Conservation (phyloP, 1,140 invertebrate species). For the Rhyzopertha dominica region DNA sequence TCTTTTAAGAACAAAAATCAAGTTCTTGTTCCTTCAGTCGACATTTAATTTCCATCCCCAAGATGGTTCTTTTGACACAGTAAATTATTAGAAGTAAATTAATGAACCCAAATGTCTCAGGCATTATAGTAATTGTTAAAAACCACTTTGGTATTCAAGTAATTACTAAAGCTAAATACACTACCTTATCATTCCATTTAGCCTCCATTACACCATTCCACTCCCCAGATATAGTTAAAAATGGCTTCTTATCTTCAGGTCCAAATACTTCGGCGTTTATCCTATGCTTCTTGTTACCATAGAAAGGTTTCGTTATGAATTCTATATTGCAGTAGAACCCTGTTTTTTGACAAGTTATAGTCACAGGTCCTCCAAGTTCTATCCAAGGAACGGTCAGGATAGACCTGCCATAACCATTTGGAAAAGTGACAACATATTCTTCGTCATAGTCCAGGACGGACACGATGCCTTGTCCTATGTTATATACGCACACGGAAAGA, state of each 20-base stretch:
- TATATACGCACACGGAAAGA: slow-evolving; percentile 87
- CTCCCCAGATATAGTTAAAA: slow-evolving; percentile 82
- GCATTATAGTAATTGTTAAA: too few relatives aligned
- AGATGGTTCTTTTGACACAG: too few relatives aligned
- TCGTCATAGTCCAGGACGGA: slow-evolving; percentile 78
- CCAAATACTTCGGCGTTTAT: slow-evolving; percentile 78
- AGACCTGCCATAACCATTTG: slow-evolving; percentile 93
- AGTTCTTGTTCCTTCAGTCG: too few relatives aligned
- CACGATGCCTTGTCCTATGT: slow-evolving; percentile 78
- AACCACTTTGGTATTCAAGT: too few relatives aligned
- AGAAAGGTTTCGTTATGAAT: slow-evolving; percentile 96
- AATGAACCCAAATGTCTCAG: too few relatives aligned
- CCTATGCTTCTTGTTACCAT: slow-evolving; percentile 90
- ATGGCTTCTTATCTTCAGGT: slow-evolving; percentile 81
- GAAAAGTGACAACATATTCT: slow-evolving; percentile 91
- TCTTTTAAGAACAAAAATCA: too few relatives aligned
- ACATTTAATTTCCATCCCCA: too few relatives aligned
- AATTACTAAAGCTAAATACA: slow-evolving; percentile 36
- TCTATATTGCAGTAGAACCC: slow-evolving; percentile 85
- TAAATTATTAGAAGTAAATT: too few relatives aligned
- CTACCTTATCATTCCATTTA: slow-evolving; percentile 76
- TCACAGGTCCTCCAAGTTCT: slow-evolving; percentile 86
- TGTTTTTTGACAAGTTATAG: slow-evolving; percentile 83
- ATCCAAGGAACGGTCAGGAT: slow-evolving; percentile 96
- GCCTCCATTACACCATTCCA: slow-evolving; percentile 95